Evolutionary conservation across 2,797 vertebrate species (phyloP).

Genomic region (Geotria australis): DNA sequence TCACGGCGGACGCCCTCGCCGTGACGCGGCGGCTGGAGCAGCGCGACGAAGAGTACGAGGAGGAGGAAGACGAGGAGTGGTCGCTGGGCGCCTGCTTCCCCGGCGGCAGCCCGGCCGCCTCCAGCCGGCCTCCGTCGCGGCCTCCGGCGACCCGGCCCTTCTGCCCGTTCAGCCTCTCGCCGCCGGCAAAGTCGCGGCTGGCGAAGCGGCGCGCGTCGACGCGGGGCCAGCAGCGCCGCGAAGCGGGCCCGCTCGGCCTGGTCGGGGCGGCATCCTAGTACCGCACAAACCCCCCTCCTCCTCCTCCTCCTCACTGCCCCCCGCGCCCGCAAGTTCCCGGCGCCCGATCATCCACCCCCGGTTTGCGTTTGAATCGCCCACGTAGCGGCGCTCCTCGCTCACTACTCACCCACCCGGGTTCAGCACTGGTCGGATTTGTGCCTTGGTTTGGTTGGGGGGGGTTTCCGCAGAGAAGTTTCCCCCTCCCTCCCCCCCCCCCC

Average conservation of each 20-base stretch:
- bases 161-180: conserved; percentile 52
- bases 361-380: no score
- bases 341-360: neutral
- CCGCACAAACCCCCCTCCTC: neutral
- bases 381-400: no score
- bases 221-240: neutral
- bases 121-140: conserved; percentile 3
- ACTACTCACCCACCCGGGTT: no score
- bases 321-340: neutral
- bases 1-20: conserved; percentile 67
- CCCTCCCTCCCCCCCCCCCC: conserved; percentile 2
- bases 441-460: no score
- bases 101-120: conserved; percentile 37
- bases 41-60: conserved; percentile 16
- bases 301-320: conserved; percentile 2
- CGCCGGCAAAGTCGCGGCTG: conserved; percentile 58
- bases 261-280: rapidly evolving
- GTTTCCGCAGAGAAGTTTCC: no score
- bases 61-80: conserved; percentile 22
- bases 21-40: conserved; percentile 69
- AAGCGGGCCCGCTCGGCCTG: neutral
- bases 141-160: neutral
- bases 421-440: no score
- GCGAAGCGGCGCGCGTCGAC: conserved; percentile 25
- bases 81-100: conserved; percentile 6